These are phyloP conservation scores for Chalcosyrphus nemorum DNA, from an alignment of 2,888 invertebrate species.

Conservation along the genomic window DNA sequence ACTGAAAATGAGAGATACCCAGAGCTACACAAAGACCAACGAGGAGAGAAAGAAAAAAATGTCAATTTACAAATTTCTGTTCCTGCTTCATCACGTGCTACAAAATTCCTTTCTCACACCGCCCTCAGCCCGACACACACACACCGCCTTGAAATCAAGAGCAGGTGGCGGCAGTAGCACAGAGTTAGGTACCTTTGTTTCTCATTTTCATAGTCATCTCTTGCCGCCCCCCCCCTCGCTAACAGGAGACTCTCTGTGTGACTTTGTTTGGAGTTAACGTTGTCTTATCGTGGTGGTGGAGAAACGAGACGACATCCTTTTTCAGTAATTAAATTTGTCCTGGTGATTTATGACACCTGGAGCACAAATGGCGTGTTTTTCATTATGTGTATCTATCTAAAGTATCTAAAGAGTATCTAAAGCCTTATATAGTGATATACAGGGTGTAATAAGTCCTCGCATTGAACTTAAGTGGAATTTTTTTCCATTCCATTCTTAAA, in stretches of 20 bases:
- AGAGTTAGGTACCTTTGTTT: slow-evolving; percentile 58
- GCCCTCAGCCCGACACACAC: slow-evolving; percentile 9
- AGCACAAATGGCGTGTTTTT: slow-evolving; percentile 74
- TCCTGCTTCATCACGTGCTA: slow-evolving; percentile 47
- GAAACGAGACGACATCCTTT: slow-evolving; percentile 72
- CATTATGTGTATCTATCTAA: slow-evolving; percentile 69
- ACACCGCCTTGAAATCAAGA: too few species aligned
- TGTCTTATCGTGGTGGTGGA: slow-evolving; percentile 48
- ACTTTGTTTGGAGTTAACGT: slow-evolving; percentile 35
- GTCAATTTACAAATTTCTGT: slow-evolving; percentile 29
- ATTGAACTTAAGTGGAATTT: slow-evolving; percentile 69
- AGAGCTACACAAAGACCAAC: background rate
- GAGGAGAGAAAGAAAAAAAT: background rate
- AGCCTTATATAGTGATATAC: slow-evolving; percentile 28
- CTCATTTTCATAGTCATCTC: slow-evolving; percentile 67
- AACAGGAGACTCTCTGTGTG: slow-evolving; percentile 14
- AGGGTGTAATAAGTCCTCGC: slow-evolving; percentile 70
- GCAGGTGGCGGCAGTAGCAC: slow-evolving; percentile 64
- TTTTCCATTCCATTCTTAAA: background rate
- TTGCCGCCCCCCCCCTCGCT: slow-evolving; percentile 33
- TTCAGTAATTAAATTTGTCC: slow-evolving; percentile 76
- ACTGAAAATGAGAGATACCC: slow-evolving; percentile 39
- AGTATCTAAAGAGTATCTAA: slow-evolving; percentile 56
- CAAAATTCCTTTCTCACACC: slow-evolving; percentile 28
- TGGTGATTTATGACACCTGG: slow-evolving; percentile 75